Base-by-base conservation (phyloP, 2,888 invertebrate species). In the Geotrupes spiniger region DNA sequence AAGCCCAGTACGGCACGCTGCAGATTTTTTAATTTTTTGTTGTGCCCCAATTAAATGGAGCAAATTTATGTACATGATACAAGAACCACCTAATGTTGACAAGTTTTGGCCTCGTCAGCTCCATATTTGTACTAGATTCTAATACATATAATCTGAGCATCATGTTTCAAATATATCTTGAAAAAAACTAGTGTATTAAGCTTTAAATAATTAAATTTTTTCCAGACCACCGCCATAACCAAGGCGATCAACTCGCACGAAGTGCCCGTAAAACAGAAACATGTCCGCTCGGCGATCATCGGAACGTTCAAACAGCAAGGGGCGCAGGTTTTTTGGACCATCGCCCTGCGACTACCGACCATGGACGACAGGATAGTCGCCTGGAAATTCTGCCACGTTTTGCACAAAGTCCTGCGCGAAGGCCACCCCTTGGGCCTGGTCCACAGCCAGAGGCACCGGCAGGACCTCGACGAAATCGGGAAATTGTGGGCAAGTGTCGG, bases 321-420 rank as follows among this genome's bases (percentile, higher is more conserved):
- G 62, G 92, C 89, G 8, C 80, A 85, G 66, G 86, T 91, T 12
- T 99, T 97, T 75, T 99, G 98, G 98, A 83, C 74, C 8, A 72
- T 79, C 29, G 73, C 75, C 4, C 63, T 76, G 1, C 70, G 89
- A 25, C 81, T 91, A 54, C 92, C 91, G 5, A 74, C 92, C 1
- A 89, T 93, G 74, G 96, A 94, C 62, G 92, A 95, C 76, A 85
- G 93, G 53, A 95, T 99, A 62, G 88, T 95, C 38, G 93, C 96
- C 17, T 99, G 99, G 99, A 99, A 99, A 76, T 95, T 98, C 75
- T 97, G 96, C 68, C 94, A 99, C 76, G 90, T 98, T 56, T 79
- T 98, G 14, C 99, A 99, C 75, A 98, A 98, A 70, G 78, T 99
- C 43, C 76, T 98, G 52, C 80, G 97, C 10, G 98, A 99, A 76